Conservation (phyloP, 2,888 invertebrate species). For the Pegoplata infirma region DNA sequence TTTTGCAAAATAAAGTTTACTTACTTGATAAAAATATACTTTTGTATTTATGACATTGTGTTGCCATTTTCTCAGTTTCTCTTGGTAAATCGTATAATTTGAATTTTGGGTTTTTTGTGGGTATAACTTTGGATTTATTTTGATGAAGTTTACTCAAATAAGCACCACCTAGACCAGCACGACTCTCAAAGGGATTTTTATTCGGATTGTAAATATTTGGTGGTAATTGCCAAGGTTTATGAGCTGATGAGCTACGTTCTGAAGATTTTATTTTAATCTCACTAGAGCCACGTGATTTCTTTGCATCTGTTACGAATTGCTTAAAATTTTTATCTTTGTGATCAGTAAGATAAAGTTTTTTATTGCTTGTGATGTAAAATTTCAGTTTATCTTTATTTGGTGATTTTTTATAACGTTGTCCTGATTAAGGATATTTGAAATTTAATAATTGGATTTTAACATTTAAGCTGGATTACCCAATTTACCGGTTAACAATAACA, state of each 20-base stretch:
- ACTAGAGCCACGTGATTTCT: background rate
- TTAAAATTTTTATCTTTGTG: background rate
- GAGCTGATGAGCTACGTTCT: background rate
- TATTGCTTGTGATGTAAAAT: background rate
- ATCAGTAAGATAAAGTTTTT: background rate
- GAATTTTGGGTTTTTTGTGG: background rate
- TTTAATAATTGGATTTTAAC: no score
- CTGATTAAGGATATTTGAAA: background rate
- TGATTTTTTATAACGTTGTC: background rate
- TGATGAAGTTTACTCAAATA: conserved; percentile 66
- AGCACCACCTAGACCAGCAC: conserved; percentile 67
- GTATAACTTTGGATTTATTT: conserved; percentile 18
- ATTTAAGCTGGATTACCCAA: no score
- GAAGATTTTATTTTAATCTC: background rate
- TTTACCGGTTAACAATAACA: no score
- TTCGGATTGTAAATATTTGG: conserved; percentile 71
- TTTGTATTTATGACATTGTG: conserved; percentile 66
- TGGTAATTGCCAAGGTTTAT: conserved; percentile 66
- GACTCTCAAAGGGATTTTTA: conserved; percentile 58
- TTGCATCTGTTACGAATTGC: background rate
- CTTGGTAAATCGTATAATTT: conserved; percentile 48
- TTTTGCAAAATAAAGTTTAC: no score
- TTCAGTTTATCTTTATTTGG: background rate
- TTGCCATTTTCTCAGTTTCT: conserved; percentile 61
- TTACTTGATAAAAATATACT: conserved; percentile 71